Evolutionary conservation across 2,888 invertebrate species (phyloP), one percentile per base, ranked within the genome.

Genomic region (Lampropteryx suffumata): DNA sequence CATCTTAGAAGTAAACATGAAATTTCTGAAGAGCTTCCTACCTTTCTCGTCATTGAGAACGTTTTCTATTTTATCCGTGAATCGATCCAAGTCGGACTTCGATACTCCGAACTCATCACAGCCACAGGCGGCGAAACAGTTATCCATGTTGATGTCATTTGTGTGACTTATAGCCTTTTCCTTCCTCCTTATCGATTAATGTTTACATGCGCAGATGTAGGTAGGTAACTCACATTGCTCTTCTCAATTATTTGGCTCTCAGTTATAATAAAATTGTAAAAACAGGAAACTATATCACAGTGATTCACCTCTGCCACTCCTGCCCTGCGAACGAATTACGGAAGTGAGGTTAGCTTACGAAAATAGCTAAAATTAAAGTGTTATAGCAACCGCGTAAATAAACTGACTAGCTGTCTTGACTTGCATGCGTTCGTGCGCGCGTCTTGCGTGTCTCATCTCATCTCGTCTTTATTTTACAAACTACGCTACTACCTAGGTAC

Each of bases 11-110:
- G 87, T 79, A 57, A 71, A 79, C 87, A 91, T 88, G 59, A 86
- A 91, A 65, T 84, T 85, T 50, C 87, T 78, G 51, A 91, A 90
- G 11, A 90, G 62, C 53, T 79, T 78, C 47, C 87, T 76, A 0
- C 90, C 90, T 57, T 84, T 90, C 50, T 87, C 86, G 55, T 90
- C 84, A 43, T 78, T 84, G 33, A 91, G 76, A 30, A 91, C 82
- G 68, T 91, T 90, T 70, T 91, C 90, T 59, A 91, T 87, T 71
- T 79, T 87, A 62, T 91, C 91, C 46, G 90, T 90, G 59, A 79
- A 91, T 30, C 90, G 83, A 64, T 91, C 91, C 59, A 90, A 82
- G 64, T 91, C 91, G 5, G 87, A 77, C 68, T 82, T 86, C 33
- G 86, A 86, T 50, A 90, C 71, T 42, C 83, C 85, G 39, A 75